phyloP scores from a whole-genome alignment of 1,140 invertebrate genomes.

The Muscidifurax raptorellus region DNA sequence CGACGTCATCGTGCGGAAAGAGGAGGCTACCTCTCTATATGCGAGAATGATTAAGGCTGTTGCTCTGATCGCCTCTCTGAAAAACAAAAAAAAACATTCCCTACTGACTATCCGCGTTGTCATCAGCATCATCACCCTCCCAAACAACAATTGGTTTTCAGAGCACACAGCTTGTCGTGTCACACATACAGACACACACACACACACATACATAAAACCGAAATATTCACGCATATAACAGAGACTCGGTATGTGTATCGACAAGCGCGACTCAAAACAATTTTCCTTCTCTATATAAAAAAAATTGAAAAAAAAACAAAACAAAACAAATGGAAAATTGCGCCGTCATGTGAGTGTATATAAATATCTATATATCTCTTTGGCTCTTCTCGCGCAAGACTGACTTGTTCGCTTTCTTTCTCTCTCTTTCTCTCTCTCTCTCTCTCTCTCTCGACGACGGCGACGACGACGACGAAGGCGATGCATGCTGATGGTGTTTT shows the following conservation, averaged over 20 bases:
- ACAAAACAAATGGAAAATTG: neutral
- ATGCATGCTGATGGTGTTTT: neutral
- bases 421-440: conserved; percentile 26
- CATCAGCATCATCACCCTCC: neutral
- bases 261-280: conserved; percentile 11
- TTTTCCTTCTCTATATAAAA: neutral
- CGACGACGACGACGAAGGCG: conserved; percentile 21
- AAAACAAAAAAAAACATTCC: neutral
- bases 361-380: conserved; percentile 39
- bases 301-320: conserved; percentile 16
- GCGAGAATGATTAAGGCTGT: neutral
- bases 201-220: neutral
- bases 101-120: neutral
- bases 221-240: neutral
- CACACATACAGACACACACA: neutral
- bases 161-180: conserved; percentile 48
- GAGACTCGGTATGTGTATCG: conserved; percentile 25
- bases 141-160: neutral
- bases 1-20: neutral
- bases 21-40: neutral
- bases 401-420: conserved; percentile 13
- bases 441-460: neutral
- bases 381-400: conserved; percentile 4
- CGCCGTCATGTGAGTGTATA: neutral
- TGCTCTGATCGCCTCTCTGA: neutral